Evolutionary conservation across 1,140 invertebrate species (phyloP).

Genomic region (Lordiphosa clarofinis): DNA sequence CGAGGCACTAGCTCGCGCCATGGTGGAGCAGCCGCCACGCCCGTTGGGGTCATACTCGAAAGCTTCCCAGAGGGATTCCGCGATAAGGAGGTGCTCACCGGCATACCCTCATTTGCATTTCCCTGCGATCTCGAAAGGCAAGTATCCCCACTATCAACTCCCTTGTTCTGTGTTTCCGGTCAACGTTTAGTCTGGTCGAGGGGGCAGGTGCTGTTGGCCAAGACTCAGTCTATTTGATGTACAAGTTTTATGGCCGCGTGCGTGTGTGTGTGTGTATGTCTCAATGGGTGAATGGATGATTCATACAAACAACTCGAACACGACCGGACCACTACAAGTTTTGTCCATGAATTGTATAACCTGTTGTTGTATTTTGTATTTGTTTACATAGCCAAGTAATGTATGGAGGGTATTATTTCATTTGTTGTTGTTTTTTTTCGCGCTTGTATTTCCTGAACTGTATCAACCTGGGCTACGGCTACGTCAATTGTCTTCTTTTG

Average conservation of each 20-base stretch:
- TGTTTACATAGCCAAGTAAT: constrained; percentile 63
- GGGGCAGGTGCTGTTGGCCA: neutral
- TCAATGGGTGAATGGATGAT: constrained; percentile 11
- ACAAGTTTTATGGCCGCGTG: too few relatives aligned
- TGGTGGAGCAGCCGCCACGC: constrained; percentile 74
- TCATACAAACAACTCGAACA: constrained; percentile 11
- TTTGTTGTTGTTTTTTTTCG: constrained; percentile 35
- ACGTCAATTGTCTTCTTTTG: constrained; percentile 1
- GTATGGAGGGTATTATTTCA: constrained; percentile 54
- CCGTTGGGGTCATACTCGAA: constrained; percentile 83
- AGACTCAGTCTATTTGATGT: too few relatives aligned
- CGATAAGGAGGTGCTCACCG: constrained; percentile 87
- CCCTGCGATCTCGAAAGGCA: constrained; percentile 90
- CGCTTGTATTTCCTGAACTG: constrained; percentile 50
- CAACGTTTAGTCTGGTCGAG: too few relatives aligned
- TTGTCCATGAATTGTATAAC: constrained; percentile 76
- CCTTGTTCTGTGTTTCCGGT: constrained; percentile 24
- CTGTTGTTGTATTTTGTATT: constrained; percentile 65
- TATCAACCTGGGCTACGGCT: constrained; percentile 35
- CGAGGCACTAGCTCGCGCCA: constrained; percentile 42
- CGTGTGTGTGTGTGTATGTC: neutral
- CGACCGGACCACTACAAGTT: constrained; percentile 42
- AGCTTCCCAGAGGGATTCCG: constrained; percentile 87
- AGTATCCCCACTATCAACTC: constrained; percentile 46
- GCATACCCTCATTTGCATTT: constrained; percentile 91